A percentile compares a stretch with the other conserved stretches of the same genome.
These are phyloP conservation scores for Serrognathus titanus DNA, from an alignment of 2,888 invertebrate species.

Conservation along the genomic window DNA sequence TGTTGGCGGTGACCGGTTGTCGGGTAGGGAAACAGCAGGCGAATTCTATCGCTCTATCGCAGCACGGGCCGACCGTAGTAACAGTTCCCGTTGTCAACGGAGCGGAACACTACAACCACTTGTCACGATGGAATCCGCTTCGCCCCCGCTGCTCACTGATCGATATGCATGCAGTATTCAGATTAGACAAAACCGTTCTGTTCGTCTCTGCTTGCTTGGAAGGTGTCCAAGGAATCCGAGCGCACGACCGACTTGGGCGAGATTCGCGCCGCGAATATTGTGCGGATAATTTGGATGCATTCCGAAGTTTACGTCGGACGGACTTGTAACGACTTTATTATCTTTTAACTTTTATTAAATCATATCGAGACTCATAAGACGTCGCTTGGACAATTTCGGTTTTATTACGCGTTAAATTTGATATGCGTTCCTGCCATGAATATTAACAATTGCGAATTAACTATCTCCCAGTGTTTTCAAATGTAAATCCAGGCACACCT, in stretches of 20 bases:
- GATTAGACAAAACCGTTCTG: constrained; percentile 13
- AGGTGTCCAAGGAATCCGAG: constrained; percentile 10
- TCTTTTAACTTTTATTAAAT: background rate
- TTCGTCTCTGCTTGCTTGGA: constrained; percentile 7
- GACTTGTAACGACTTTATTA: constrained; percentile 1
- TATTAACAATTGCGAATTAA: too few relatives aligned
- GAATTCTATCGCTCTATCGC: constrained; percentile 4
- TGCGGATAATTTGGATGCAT: constrained; percentile 1
- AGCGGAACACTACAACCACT: constrained; percentile 7
- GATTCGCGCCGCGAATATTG: background rate
- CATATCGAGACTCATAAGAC: background rate
- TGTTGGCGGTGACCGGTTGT: constrained; percentile 3
- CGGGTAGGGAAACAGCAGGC: background rate
- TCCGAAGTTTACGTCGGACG: background rate
- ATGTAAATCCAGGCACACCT: too few relatives aligned
- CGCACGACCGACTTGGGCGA: background rate
- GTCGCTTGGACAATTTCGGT: background rate
- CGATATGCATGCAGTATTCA: constrained; percentile 17
- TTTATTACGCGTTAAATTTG: too few relatives aligned
- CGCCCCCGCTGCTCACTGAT: constrained; percentile 3
- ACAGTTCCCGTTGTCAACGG: background rate
- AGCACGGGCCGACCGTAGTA: background rate
- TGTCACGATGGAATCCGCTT: constrained; percentile 5
- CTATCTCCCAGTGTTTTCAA: too few relatives aligned
- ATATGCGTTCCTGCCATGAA: too few relatives aligned